Conservation (phyloP, 2,797 vertebrate genomes). For the Gadopsis bispinosus region DNA sequence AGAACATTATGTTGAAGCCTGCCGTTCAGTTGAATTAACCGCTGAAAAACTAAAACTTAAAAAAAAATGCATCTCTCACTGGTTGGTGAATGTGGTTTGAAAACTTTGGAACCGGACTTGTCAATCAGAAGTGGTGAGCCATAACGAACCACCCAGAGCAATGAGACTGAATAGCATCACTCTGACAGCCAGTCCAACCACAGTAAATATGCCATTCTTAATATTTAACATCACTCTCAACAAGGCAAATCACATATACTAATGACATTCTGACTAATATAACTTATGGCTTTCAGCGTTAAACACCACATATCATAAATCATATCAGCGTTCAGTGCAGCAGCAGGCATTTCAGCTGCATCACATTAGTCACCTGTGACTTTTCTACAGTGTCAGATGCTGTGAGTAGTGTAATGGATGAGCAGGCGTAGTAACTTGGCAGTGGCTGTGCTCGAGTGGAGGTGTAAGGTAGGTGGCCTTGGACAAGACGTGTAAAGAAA, state of each 20-base stretch:
- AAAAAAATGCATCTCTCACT: not conserved
- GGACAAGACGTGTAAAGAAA: constrained; percentile 73
- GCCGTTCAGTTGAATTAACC: not conserved
- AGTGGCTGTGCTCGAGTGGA: constrained; percentile 60
- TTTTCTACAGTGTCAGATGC: constrained; percentile 53
- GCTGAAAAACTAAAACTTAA: not conserved
- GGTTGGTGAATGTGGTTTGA: not conserved
- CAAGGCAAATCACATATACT: not conserved
- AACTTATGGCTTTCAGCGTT: constrained; percentile 24
- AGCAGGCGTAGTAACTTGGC: constrained; percentile 64
- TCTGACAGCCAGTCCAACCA: constrained; percentile 2
- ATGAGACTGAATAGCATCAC: not conserved
- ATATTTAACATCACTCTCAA: constrained; percentile 24
- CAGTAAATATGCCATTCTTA: not conserved
- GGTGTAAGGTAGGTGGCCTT: constrained; percentile 78
- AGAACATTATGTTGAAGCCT: constrained; percentile 1
- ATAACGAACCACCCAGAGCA: not conserved
- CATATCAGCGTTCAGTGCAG: constrained; percentile 15
- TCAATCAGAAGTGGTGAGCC: constrained; percentile 4
- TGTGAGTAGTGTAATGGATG: constrained; percentile 62
- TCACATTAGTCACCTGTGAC: constrained; percentile 58
- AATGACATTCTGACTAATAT: constrained; percentile 2
- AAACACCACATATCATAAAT: constrained; percentile 20
- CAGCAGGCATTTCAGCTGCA: constrained; percentile 42
- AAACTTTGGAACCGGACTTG: not conserved